phyloP scores from a whole-genome alignment of 2,113 vertebrate genomes.

The Cyprinodon tularosa region DNA sequence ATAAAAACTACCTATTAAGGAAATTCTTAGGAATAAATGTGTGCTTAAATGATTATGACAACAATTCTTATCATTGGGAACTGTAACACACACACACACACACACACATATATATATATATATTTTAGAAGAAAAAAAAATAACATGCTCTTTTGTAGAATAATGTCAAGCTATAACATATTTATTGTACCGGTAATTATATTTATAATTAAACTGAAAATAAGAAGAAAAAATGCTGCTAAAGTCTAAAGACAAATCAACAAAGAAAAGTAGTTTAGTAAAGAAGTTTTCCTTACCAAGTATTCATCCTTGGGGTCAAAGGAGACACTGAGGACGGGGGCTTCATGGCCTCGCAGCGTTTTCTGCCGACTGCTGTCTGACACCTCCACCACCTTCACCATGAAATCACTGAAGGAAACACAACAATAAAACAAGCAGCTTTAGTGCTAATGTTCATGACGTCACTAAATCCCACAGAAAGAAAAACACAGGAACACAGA shows the following conservation, averaged over 20 bases:
- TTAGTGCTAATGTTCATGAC: neutral
- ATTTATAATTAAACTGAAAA: neutral
- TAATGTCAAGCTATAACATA: no score
- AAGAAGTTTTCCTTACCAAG: constrained; percentile 81
- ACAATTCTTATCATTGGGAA: no score
- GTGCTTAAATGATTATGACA: no score
- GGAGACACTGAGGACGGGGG: constrained; percentile 90
- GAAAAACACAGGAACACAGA: constrained; percentile 16
- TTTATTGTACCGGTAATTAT: no score
- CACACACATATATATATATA: no score
- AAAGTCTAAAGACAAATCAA: no score
- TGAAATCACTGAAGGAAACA: constrained; percentile 86
- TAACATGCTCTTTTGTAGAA: no score
- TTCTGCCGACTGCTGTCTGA: constrained; percentile 93
- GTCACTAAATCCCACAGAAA: neutral
- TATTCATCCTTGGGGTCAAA: constrained; percentile 92
- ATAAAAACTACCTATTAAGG: no score
- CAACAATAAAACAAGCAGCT: neutral
- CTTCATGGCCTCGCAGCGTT: constrained; percentile 91
- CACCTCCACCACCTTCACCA: constrained; percentile 94
- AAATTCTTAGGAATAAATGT: no score
- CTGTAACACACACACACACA: no score
- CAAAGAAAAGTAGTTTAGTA: neutral
- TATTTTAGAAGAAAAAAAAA: no score
- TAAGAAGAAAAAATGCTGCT: neutral